These are phyloP conservation scores for Antitype chi DNA, from an alignment of 2,888 invertebrate genomes.

Conservation along the genomic window DNA sequence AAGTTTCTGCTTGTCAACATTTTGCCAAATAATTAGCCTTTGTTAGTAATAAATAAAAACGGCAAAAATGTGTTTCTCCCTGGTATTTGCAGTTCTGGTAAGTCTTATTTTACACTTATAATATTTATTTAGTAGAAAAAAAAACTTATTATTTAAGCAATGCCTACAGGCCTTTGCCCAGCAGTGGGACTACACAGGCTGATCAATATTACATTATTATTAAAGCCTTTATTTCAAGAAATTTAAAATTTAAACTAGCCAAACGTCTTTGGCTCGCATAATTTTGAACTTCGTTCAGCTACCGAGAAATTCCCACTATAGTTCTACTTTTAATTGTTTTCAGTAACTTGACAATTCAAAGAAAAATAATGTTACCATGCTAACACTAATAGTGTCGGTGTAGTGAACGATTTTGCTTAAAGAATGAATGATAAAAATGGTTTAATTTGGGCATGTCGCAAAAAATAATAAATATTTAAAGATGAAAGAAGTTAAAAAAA, in stretches of 20 bases:
- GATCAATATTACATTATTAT: no score
- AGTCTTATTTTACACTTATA: slow-evolving; percentile 17
- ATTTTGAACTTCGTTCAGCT: neutral
- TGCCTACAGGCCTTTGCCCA: neutral
- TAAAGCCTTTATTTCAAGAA: neutral
- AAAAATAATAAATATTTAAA: no score
- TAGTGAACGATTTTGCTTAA: no score
- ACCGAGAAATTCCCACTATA: neutral
- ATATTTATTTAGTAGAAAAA: neutral
- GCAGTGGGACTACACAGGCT: no score
- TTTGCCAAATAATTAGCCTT: neutral
- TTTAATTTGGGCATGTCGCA: no score
- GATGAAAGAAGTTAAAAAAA: no score
- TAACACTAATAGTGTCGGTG: no score
- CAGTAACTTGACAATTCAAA: no score
- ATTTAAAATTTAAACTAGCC: neutral
- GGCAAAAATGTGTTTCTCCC: slow-evolving; percentile 10
- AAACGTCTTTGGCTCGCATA: neutral
- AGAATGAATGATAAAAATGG: no score
- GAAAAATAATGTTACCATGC: no score
- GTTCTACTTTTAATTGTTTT: no score
- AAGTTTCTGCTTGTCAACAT: neutral
- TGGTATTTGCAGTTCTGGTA: slow-evolving; percentile 19
- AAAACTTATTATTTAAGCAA: neutral
- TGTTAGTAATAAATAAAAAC: slow-evolving; percentile 3